These are phyloP conservation scores for Phalera bucephala DNA, from an alignment of 2,888 invertebrate species.

Conservation along the genomic window DNA sequence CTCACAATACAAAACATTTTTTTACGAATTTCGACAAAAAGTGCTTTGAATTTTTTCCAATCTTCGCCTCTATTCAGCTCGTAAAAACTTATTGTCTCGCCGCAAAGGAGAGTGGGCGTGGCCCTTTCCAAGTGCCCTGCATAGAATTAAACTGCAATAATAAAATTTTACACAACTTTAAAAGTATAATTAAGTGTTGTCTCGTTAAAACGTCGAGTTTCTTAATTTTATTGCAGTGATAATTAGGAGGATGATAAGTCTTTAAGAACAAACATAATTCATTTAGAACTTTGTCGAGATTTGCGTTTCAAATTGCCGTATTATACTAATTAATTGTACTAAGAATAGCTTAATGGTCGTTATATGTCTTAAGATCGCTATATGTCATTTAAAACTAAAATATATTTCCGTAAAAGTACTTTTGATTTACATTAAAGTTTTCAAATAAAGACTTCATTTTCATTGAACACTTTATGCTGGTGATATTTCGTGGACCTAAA, in stretches of 20 bases:
- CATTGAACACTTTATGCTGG: too few relatives aligned
- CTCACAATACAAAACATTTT: constrained; percentile 82
- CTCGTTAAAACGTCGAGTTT: constrained; percentile 53
- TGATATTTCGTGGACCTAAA: too few relatives aligned
- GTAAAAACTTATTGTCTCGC: constrained; percentile 74
- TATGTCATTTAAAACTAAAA: constrained; percentile 33
- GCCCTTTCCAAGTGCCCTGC: constrained; percentile 33
- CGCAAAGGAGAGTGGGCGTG: constrained; percentile 58
- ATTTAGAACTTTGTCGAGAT: constrained; percentile 70
- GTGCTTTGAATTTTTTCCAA: constrained; percentile 80
- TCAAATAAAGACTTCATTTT: too few relatives aligned
- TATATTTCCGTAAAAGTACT: not conserved
- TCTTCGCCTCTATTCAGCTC: constrained; percentile 76
- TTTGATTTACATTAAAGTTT: too few relatives aligned
- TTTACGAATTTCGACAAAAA: constrained; percentile 80
- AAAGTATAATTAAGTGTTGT: constrained; percentile 55
- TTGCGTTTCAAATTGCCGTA: constrained; percentile 75
- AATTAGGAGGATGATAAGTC: constrained; percentile 74
- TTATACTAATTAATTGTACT: constrained; percentile 80
- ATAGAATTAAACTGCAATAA: constrained; percentile 46
- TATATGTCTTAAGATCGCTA: constrained; percentile 61
- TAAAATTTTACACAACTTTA: constrained; percentile 49
- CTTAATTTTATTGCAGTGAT: constrained; percentile 71
- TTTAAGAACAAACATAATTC: constrained; percentile 75
- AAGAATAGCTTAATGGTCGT: constrained; percentile 68